Evolutionary conservation across 2,888 invertebrate species (phyloP).

Genomic region (Noctua janthe): DNA sequence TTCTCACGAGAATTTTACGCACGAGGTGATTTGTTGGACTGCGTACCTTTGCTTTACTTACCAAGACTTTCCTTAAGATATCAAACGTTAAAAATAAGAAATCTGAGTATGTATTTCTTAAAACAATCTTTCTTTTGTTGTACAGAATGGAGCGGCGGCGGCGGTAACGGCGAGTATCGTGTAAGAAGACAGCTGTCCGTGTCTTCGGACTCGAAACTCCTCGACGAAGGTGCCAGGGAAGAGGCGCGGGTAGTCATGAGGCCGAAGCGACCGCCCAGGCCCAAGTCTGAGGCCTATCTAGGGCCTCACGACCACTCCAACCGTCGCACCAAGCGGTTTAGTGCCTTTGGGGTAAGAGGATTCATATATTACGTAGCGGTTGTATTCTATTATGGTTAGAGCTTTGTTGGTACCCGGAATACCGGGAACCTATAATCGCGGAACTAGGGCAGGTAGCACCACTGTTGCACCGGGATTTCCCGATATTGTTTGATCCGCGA

Average conservation of each 20-base stretch:
- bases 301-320: conserved; percentile 93
- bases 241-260: conserved; percentile 96
- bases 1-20: conserved; percentile 22
- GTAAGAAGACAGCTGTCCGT: conserved; percentile 97
- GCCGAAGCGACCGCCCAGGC: conserved; percentile 97
- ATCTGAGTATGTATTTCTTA: not conserved
- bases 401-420: not conserved
- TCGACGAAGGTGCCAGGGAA: conserved; percentile 97
- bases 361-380: not conserved
- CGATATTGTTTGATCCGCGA: not conserved
- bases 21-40: conserved; percentile 18
- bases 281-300: conserved; percentile 98
- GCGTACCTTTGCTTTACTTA: conserved; percentile 2
- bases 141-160: conserved; percentile 94
- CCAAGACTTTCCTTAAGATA: not conserved
- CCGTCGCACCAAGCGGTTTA: conserved; percentile 97
- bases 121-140: conserved; percentile 56
- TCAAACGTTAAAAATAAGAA: not conserved
- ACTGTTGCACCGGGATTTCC: not conserved
- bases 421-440: not conserved
- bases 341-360: conserved; percentile 97
- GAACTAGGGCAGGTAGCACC: too few relatives aligned
- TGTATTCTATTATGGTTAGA: not conserved
- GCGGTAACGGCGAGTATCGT: conserved; percentile 93
- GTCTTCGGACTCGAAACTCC: conserved; percentile 97